phyloP scores from a whole-genome alignment of 2,888 invertebrate species.

The Neelides folsomi region DNA sequence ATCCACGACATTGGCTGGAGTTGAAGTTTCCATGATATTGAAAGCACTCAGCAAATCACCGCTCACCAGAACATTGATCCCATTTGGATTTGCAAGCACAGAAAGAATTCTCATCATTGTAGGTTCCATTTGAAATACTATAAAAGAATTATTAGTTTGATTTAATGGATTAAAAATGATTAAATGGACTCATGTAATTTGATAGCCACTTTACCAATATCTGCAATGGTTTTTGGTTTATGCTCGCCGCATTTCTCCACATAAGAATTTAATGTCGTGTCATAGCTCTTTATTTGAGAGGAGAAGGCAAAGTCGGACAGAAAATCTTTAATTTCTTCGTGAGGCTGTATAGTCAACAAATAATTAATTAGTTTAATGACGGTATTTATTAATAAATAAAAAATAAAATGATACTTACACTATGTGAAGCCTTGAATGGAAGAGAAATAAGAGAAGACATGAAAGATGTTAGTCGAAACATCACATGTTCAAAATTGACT shows the following conservation, averaged over 20 bases:
- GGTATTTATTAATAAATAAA: too few relatives aligned
- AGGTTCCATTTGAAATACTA: constrained; percentile 58
- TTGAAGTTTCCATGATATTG: constrained; percentile 26
- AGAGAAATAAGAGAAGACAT: constrained; percentile 23
- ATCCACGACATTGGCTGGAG: constrained; percentile 62
- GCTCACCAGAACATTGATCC: constrained; percentile 28
- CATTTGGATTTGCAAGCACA: constrained; percentile 49
- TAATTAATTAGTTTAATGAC: too few relatives aligned
- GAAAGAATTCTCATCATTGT: constrained; percentile 73
- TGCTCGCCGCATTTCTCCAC: constrained; percentile 18
- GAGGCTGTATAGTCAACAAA: constrained; percentile 5
- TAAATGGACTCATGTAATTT: too few relatives aligned
- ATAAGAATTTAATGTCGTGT: constrained; percentile 9
- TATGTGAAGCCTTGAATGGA: constrained; percentile 18
- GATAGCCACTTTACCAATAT: constrained; percentile 21
- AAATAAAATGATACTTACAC: too few relatives aligned
- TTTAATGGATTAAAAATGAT: too few relatives aligned
- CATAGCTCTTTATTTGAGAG: constrained; percentile 17
- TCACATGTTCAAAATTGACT: constrained; percentile 26
- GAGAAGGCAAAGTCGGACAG: constrained; percentile 16
- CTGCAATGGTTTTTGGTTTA: constrained; percentile 26
- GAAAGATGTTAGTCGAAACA: constrained; percentile 29
- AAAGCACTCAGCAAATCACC: constrained; percentile 30
- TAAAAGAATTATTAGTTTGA: too few relatives aligned
- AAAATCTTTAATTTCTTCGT: constrained; percentile 20